Evolutionary conservation across 2,113 vertebrate genomes (phyloP).

Genomic region (Shinisaurus crocodilurus): DNA sequence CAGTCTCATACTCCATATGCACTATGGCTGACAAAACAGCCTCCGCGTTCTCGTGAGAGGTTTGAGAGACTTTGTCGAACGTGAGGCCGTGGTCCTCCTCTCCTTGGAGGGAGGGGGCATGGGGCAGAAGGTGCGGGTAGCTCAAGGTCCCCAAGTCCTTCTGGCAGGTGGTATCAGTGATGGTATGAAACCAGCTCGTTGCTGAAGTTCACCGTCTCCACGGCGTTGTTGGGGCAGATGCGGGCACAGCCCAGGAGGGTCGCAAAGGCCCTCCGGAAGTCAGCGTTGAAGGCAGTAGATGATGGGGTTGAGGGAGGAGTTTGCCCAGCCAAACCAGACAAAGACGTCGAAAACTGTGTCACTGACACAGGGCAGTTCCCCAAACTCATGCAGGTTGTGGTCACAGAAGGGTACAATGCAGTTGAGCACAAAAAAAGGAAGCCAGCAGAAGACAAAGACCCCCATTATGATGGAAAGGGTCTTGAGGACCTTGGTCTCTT

Average conservation of each 20-base stretch:
- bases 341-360: conserved; percentile 79
- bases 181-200: conserved; percentile 81
- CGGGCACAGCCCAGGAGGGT: conserved; percentile 77
- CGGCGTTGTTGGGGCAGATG: conserved; percentile 66
- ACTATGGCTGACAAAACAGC: neutral
- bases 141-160: conserved; percentile 58
- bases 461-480: conserved; percentile 86
- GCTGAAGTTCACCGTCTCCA: conserved; percentile 79
- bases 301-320: conserved; percentile 83
- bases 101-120: neutral
- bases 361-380: conserved; percentile 73
- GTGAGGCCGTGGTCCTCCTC: neutral
- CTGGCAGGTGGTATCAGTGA: conserved; percentile 74
- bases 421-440: conserved; percentile 86
- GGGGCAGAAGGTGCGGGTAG: conserved; percentile 32
- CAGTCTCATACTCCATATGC: rapidly evolving
- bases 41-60: rapidly evolving
- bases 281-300: conserved; percentile 83
- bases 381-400: rapidly evolving
- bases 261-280: conserved; percentile 80
- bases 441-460: conserved; percentile 85
- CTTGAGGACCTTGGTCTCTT: conserved; percentile 86
- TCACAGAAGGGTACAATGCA: conserved; percentile 83
- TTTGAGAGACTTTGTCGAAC: neutral
- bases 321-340: conserved; percentile 86